A percentile compares a stretch with the other conserved stretches of the same genome.
Evolutionary conservation across 2,888 invertebrate species (phyloP).

Genomic region (Seladonia tumulorum): DNA sequence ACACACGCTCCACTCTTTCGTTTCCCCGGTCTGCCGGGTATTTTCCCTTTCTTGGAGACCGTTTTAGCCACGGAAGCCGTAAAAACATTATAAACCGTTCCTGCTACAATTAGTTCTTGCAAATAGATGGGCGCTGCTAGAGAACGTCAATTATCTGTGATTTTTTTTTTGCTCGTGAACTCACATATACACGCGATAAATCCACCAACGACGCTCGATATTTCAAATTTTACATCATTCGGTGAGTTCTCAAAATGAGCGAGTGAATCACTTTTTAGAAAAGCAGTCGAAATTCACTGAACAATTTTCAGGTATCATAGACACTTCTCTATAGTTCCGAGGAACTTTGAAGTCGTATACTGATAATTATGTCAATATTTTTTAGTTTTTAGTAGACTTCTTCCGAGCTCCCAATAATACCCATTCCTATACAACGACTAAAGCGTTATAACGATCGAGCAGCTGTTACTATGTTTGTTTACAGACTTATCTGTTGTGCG

Average conservation of each 20-base stretch:
- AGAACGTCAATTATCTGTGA: background rate
- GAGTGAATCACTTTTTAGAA: background rate
- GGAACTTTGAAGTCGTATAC: no score
- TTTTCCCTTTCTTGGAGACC: slow-evolving; percentile 8
- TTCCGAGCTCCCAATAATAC: background rate
- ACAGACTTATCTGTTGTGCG: background rate
- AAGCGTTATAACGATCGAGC: background rate
- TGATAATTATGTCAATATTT: no score
- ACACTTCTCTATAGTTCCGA: background rate
- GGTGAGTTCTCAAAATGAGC: background rate
- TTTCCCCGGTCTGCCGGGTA: background rate
- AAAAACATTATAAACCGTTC: background rate
- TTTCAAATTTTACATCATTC: background rate
- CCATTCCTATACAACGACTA: background rate
- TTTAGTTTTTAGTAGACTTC: no score
- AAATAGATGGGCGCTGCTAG: background rate
- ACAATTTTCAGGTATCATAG: no score
- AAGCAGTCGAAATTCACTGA: background rate
- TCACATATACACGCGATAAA: background rate
- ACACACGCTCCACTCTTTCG: background rate
- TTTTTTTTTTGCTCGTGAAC: background rate
- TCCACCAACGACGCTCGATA: background rate
- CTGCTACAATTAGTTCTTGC: background rate
- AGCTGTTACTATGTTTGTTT: background rate
- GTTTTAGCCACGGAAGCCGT: background rate